Evolutionary conservation across 2,113 vertebrate species (phyloP).

Genomic region (Hassar affinis): DNA sequence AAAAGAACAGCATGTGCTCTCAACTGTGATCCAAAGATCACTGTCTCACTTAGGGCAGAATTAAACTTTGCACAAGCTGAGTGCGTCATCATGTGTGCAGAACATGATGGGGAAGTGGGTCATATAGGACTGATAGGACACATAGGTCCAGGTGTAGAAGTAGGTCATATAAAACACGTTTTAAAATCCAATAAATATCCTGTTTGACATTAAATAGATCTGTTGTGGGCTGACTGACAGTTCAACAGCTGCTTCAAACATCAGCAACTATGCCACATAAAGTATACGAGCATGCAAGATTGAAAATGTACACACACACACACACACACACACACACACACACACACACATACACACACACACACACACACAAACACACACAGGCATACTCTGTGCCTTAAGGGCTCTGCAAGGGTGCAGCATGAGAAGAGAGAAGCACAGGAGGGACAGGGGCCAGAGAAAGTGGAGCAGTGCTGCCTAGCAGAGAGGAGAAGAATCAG

Average conservation of each 20-base stretch:
- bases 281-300: neutral
- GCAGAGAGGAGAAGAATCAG: conserved; percentile 66
- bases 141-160: neutral
- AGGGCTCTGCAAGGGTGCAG: conserved; percentile 14
- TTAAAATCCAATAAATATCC: neutral
- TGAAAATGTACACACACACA: neutral
- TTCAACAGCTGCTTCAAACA: neutral
- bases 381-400: neutral
- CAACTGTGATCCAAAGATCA: neutral
- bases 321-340: neutral
- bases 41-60: neutral
- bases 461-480: conserved; percentile 74
- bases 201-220: neutral
- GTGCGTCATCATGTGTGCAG: neutral
- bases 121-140: neutral
- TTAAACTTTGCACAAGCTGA: conserved; percentile 2
- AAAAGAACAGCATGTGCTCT: conserved; percentile 5
- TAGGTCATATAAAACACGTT: neutral
- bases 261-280: neutral
- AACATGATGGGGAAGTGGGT: neutral
- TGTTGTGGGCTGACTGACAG: neutral
- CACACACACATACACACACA: neutral
- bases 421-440: conserved; percentile 35
- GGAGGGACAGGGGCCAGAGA: conserved; percentile 66
- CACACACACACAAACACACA: conserved; percentile 10